These are phyloP conservation scores for Microcebus lehilahytsara DNA, from an alignment of 2,113 vertebrate species.

Conservation along the genomic window DNA sequence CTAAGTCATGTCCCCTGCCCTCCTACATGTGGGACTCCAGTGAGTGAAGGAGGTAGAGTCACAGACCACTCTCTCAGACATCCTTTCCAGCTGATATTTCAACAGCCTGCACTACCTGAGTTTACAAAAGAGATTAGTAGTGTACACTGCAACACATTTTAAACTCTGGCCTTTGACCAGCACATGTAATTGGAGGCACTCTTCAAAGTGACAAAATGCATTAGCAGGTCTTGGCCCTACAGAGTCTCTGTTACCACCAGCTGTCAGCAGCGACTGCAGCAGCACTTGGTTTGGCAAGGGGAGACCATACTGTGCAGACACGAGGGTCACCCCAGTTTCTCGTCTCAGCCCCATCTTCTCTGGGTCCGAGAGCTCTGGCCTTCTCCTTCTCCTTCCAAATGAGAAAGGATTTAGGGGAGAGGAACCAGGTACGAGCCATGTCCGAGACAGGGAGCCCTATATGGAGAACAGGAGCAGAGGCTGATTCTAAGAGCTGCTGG, in stretches of 20 bases:
- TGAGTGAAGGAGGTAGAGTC: background rate
- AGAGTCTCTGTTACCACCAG: background rate
- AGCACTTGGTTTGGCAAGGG: background rate
- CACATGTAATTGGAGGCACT: slow-evolving; percentile 54
- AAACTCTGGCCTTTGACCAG: slow-evolving; percentile 39
- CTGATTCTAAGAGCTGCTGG: accelerated
- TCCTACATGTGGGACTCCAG: background rate
- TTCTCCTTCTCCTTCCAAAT: background rate
- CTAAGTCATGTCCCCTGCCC: accelerated
- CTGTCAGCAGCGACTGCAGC: background rate
- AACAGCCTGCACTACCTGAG: background rate
- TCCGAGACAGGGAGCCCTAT: background rate
- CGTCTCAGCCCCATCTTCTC: background rate
- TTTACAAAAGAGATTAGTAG: slow-evolving; percentile 57
- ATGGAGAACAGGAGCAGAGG: background rate
- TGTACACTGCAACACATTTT: background rate
- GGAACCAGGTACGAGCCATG: background rate
- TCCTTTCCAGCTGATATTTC: background rate
- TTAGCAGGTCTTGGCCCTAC: slow-evolving; percentile 40
- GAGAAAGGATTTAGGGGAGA: background rate
- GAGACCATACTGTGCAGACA: background rate
- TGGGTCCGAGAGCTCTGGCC: background rate
- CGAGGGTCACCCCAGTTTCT: background rate
- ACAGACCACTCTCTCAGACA: background rate
- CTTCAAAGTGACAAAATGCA: slow-evolving; percentile 68